phyloP scores from a whole-genome alignment of 2,888 invertebrate genomes.

The Campopleginae sp. region DNA sequence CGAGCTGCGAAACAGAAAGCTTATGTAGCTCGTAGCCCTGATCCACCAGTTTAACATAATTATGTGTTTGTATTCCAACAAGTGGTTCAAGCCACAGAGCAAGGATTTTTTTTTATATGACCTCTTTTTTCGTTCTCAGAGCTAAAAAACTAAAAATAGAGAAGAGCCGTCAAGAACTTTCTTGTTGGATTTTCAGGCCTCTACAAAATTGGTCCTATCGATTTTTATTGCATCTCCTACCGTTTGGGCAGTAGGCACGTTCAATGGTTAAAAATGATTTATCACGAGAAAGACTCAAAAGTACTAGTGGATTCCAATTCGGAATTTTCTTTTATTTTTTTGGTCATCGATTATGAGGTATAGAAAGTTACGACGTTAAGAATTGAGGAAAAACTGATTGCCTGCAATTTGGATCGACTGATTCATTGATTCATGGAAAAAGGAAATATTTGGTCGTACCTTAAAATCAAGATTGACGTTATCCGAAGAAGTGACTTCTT shows the following conservation, averaged over 20 bases:
- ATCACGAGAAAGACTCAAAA: neutral
- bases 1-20: neutral
- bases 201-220: neutral
- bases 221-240: neutral
- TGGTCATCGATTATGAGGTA: neutral
- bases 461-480: constrained; percentile 82
- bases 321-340: neutral
- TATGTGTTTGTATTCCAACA: neutral
- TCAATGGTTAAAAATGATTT: neutral
- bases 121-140: neutral
- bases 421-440: neutral
- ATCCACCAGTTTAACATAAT: neutral
- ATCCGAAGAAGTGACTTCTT: constrained; percentile 82
- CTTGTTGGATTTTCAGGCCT: neutral
- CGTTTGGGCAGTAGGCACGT: neutral
- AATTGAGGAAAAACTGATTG: neutral
- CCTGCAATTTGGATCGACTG: neutral
- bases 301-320: neutral
- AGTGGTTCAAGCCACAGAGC: neutral
- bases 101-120: neutral
- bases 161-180: neutral
- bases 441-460: constrained; percentile 68
- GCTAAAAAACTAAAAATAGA: neutral
- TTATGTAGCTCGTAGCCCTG: neutral
- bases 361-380: neutral